A percentile compares a stretch with the other conserved stretches of the same genome.
phyloP scores from a whole-genome alignment of 53 echinoderm and acorn worm genomes.

The Temnopleurus reevesii region DNA sequence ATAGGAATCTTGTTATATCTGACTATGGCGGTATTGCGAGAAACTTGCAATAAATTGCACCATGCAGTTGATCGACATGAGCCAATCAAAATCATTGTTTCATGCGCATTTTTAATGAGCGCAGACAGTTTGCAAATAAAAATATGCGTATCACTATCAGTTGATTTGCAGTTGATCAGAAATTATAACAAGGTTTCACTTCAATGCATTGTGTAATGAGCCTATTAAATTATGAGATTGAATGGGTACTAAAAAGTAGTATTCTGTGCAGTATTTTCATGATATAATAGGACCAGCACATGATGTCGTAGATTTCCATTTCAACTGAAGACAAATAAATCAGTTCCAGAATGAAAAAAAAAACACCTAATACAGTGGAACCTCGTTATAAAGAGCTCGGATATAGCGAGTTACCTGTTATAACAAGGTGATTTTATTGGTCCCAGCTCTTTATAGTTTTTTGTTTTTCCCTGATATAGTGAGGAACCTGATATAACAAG shows the following conservation, averaged over 20 bases:
- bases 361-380: not conserved
- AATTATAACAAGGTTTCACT: not conserved
- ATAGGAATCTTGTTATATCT: too few species aligned
- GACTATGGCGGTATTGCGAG: too few species aligned
- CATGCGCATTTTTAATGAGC: too few species aligned
- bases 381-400: not conserved
- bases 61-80: not conserved
- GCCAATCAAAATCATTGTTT: too few species aligned
- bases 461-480: too few species aligned
- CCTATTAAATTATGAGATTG: not conserved
- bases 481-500: too few species aligned
- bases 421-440: too few species aligned
- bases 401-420: not conserved
- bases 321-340: not conserved
- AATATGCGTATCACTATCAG: not conserved
- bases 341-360: not conserved
- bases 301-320: not conserved
- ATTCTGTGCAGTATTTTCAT: conserved; percentile 14
- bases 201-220: not conserved
- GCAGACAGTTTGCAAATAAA: too few species aligned
- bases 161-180: not conserved
- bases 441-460: too few species aligned
- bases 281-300: too few species aligned
- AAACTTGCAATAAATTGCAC: not conserved
- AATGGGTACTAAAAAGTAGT: not conserved